Conservation (phyloP, 1,140 invertebrate species). For the Caenorhabditis latens region DNA sequence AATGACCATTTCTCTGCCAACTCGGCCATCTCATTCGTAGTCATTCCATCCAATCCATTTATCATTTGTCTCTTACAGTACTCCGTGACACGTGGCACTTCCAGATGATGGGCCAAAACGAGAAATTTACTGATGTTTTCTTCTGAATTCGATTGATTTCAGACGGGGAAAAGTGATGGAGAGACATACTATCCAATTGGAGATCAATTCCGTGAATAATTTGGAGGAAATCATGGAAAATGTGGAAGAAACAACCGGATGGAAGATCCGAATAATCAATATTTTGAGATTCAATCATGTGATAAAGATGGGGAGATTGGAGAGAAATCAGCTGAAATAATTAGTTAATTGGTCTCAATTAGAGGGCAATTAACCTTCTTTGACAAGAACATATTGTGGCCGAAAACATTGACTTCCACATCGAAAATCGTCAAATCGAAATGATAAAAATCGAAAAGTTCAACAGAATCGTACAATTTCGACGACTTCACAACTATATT, state of each 20-base stretch:
- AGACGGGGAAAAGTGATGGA: not conserved
- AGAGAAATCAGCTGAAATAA: slow-evolving; percentile 5
- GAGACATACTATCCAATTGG: not conserved
- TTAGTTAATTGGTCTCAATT: not conserved
- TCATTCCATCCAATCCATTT: not conserved
- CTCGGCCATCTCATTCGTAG: not conserved
- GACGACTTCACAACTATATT: not conserved
- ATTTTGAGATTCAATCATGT: not conserved
- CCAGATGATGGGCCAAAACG: not conserved
- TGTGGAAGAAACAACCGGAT: not conserved
- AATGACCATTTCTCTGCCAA: not conserved
- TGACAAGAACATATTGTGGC: not conserved
- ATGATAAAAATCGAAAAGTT: not conserved
- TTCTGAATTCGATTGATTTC: not conserved
- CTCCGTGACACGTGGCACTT: slow-evolving; percentile 14
- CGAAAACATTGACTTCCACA: slow-evolving; percentile 1
- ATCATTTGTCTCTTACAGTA: slow-evolving; percentile 14
- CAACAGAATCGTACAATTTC: slow-evolving; percentile 18
- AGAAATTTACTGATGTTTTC: not conserved
- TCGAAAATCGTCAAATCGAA: slow-evolving; percentile 1
- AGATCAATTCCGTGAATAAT: slow-evolving; percentile 8
- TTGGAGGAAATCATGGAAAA: not conserved
- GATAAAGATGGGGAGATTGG: not conserved
- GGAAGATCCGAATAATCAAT: not conserved
- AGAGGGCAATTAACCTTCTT: not conserved